Evolutionary conservation across 2,113 vertebrate genomes (phyloP), one percentile per base, ranked within the genome.

Genomic region (Cettia cetti): DNA sequence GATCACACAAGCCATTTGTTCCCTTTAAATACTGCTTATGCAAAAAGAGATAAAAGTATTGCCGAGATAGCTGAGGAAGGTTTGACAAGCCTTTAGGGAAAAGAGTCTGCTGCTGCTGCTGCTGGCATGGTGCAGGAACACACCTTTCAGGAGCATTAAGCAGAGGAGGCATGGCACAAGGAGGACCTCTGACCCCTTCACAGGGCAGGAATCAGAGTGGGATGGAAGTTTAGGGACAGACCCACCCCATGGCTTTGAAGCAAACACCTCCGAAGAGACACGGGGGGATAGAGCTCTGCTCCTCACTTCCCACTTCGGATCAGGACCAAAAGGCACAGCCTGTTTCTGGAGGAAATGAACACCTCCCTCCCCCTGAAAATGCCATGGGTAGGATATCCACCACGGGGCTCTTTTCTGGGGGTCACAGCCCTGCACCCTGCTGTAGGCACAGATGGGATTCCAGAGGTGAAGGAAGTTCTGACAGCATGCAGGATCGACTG

Each of bases 1-100:
- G 78, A 94, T 82, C 84, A 85, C 64, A 79, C 68, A 75, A 57
- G 27, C 30, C 64, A 71, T 90, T 94, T 94, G 42, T 44, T 92
- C 76, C 82, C 56, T 83, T 83, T 75, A 94, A 81, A 92, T 59
- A 60, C 44, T 37, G 53, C 64, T 78, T 89, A 66, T 18, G 49
- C 49, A 75, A 5, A 75, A 77, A 78, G 21, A 92, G 82, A 88
- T 92, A 60, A 72, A 74, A 69, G 39, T 22, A 50, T 50, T 75
- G 35, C 56, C 7, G 30, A 37, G 59, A 47, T 28, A 82, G 70
- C 52, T n/a, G 49, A 86, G 68, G 85, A 44, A 6, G 22, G 54
- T 78, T 56, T 71, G 56, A 81, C 35, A 78, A 82, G 64, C 19
- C 56, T 66, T 33, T 47, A 6, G 65, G 69, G 80, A 66, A 45